Percentiles rank a stretch among this genome's conserved stretches.
Evolutionary conservation across 2,888 invertebrate species (phyloP).

Genomic region (Antitype chi): DNA sequence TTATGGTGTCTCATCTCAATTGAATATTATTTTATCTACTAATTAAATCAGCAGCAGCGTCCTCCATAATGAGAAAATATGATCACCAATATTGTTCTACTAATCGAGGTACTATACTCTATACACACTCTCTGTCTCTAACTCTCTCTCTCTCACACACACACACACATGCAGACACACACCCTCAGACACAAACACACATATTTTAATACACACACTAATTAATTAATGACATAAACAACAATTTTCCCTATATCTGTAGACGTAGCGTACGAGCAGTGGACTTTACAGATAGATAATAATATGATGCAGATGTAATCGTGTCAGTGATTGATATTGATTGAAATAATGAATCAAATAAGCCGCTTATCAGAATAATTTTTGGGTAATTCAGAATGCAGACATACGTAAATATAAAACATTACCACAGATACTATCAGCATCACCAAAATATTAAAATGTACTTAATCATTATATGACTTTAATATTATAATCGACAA

Average conservation of each 20-base stretch:
- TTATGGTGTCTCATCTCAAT: background rate
- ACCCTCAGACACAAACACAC: too few relatives aligned
- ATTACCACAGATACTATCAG: slow-evolving; percentile 13
- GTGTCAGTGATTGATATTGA: background rate
- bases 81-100: background rate
- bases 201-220: background rate
- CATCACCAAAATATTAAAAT: slow-evolving; percentile 15
- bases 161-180: too few relatives aligned
- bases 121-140: too few relatives aligned
- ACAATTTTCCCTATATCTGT: background rate
- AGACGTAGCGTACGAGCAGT: background rate
- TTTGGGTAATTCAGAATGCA: slow-evolving; percentile 1
- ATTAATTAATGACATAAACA: background rate
- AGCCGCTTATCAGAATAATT: background rate
- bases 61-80: background rate
- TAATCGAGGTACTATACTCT: background rate
- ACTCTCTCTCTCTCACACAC: too few relatives aligned
- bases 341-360: slow-evolving; percentile 12
- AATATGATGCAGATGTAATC: background rate
- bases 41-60: background rate
- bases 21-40: too few relatives aligned
- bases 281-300: background rate
- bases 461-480: slow-evolving; percentile 25
- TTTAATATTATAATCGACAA: slow-evolving; percentile 11
- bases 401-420: background rate